Conservation (phyloP, 2,888 invertebrate genomes). For the Cheilosia grossa region DNA sequence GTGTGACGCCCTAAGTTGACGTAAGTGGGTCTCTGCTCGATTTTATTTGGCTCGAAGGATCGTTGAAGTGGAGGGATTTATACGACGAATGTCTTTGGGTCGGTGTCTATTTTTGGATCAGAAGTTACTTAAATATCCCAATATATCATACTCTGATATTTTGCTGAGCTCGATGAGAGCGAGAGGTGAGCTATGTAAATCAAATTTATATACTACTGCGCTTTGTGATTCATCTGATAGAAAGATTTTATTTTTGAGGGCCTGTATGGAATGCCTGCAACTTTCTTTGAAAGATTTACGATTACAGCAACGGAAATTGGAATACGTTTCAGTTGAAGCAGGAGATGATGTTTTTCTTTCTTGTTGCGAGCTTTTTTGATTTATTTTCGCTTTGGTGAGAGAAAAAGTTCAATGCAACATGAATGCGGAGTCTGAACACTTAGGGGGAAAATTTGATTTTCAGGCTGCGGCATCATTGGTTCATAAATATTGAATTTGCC, state of each 20-base stretch:
- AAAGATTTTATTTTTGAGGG: not conserved
- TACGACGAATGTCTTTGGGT: constrained; percentile 23
- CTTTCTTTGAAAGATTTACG: constrained; percentile 45
- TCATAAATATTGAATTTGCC: too few relatives aligned
- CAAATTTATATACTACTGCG: not conserved
- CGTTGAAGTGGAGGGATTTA: constrained; percentile 7
- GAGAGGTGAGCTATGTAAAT: not conserved
- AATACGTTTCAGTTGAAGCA: constrained; percentile 21
- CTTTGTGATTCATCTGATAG: not conserved
- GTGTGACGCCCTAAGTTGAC: constrained; percentile 21
- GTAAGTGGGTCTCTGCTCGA: constrained; percentile 30
- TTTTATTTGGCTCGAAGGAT: constrained; percentile 50
- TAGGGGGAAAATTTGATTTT: too few relatives aligned
- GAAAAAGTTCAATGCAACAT: too few relatives aligned
- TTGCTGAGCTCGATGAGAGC: not conserved
- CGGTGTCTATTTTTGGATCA: constrained; percentile 19
- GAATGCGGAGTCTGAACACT: too few relatives aligned
- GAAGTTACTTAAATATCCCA: constrained; percentile 7
- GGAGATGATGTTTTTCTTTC: not conserved
- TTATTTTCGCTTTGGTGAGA: too few relatives aligned
- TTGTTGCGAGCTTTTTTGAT: not conserved
- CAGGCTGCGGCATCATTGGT: too few relatives aligned
- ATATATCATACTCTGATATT: constrained; percentile 9
- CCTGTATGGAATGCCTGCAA: not conserved
- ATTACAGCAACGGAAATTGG: constrained; percentile 66